Conservation (phyloP, 2,113 vertebrate species). For the Agapornis roseicollis region DNA sequence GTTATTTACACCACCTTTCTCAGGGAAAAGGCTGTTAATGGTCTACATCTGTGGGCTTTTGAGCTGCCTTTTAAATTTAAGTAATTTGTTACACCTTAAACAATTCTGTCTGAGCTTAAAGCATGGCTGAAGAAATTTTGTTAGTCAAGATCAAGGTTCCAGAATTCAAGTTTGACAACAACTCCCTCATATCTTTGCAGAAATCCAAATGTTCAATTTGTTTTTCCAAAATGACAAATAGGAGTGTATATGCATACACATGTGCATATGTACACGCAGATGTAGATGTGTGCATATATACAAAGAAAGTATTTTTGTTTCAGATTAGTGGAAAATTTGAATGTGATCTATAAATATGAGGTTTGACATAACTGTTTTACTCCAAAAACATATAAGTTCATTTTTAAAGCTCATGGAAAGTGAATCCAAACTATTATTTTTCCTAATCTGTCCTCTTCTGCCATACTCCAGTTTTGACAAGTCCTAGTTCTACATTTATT, state of each 20-base stretch:
- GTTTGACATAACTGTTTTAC: not conserved
- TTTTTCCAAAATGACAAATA: not conserved
- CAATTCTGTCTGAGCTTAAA: not conserved
- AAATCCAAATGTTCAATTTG: not conserved
- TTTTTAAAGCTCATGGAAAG: not conserved
- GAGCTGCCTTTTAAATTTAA: not conserved
- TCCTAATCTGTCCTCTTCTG: not conserved
- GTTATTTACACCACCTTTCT: not conserved
- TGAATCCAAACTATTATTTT: not conserved
- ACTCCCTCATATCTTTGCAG: not conserved
- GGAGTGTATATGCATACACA: not conserved
- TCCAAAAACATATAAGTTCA: not conserved
- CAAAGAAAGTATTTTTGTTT: not conserved
- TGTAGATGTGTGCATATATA: not conserved
- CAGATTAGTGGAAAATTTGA: not conserved
- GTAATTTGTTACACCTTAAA: not conserved
- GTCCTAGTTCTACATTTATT: not conserved
- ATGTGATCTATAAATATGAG: not conserved
- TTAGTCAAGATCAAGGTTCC: not conserved
- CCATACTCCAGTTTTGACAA: not conserved
- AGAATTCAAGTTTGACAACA: not conserved
- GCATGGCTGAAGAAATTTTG: not conserved
- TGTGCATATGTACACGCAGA: accelerated
- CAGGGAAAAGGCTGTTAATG: not conserved
- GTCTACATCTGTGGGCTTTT: not conserved